A percentile compares a stretch with the other conserved stretches of the same genome.
Conservation (phyloP, 2,113 vertebrate species). For the Montifringilla adamsi region DNA sequence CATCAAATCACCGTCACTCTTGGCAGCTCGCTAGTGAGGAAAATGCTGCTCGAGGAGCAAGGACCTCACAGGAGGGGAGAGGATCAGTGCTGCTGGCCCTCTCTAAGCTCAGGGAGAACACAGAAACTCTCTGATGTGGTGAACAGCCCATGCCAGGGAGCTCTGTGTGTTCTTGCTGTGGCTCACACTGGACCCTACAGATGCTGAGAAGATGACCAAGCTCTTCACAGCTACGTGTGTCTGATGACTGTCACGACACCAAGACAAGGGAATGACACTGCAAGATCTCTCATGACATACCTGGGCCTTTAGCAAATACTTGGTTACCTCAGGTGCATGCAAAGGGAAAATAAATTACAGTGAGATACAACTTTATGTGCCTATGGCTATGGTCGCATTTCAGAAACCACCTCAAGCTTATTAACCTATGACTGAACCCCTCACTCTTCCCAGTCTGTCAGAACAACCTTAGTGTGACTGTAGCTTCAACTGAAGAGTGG, state of each 20-base stretch:
- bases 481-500: background rate
- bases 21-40: background rate
- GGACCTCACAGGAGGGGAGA: background rate
- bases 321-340: background rate
- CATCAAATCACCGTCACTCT: background rate
- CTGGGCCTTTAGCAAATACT: background rate
- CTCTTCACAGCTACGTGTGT: rapidly evolving
- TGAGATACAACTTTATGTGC: background rate
- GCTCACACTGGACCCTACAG: background rate
- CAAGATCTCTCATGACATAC: background rate
- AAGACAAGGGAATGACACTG: background rate
- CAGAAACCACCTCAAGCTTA: background rate
- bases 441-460: background rate
- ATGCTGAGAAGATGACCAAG: background rate
- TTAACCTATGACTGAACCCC: background rate
- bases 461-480: background rate
- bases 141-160: background rate
- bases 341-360: background rate
- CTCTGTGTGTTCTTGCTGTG: background rate
- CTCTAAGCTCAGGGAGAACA: background rate
- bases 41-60: background rate
- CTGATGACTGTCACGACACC: background rate
- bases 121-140: background rate
- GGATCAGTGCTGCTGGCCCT: background rate
- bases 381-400: background rate